Percentiles rank a stretch among this genome's conserved stretches.
These are phyloP conservation scores for Heliconius hewitsoni DNA, from an alignment of 1,140 invertebrate genomes.

Conservation along the genomic window DNA sequence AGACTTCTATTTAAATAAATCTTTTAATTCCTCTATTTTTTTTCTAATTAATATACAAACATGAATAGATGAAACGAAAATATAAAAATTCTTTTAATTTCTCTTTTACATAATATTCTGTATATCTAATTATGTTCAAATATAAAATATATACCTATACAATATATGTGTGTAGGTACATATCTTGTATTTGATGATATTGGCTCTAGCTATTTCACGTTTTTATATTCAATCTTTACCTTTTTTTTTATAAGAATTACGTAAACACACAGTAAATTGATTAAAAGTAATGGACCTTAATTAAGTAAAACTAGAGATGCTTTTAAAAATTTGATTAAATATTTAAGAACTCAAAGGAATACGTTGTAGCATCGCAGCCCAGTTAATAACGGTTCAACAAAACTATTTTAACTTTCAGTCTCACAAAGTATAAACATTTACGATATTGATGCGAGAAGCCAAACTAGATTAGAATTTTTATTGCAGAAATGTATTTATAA, in stretches of 20 bases:
- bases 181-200: too few species aligned
- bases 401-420: not conserved
- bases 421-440: not conserved
- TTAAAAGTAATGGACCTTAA: not conserved
- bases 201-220: too few species aligned
- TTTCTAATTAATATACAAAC: not conserved
- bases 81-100: not conserved
- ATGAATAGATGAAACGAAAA: not conserved
- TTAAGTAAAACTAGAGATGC: not conserved
- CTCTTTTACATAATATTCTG: too few species aligned
- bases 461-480: too few species aligned
- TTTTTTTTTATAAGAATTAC: too few species aligned
- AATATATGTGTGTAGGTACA: too few species aligned
- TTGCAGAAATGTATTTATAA: too few species aligned
- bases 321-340: not conserved
- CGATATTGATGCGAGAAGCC: not conserved
- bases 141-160: too few species aligned
- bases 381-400: not conserved
- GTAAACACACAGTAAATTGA: too few species aligned
- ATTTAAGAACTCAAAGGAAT: not conserved
- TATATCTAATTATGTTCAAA: too few species aligned
- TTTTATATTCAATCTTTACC: too few species aligned
- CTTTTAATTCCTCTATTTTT: not conserved
- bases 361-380: not conserved
- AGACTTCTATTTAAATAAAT: not conserved